Percentiles rank a stretch among this genome's conserved stretches.
Evolutionary conservation across 2,113 vertebrate species (phyloP).

Genomic region (Casuarius casuarius): DNA sequence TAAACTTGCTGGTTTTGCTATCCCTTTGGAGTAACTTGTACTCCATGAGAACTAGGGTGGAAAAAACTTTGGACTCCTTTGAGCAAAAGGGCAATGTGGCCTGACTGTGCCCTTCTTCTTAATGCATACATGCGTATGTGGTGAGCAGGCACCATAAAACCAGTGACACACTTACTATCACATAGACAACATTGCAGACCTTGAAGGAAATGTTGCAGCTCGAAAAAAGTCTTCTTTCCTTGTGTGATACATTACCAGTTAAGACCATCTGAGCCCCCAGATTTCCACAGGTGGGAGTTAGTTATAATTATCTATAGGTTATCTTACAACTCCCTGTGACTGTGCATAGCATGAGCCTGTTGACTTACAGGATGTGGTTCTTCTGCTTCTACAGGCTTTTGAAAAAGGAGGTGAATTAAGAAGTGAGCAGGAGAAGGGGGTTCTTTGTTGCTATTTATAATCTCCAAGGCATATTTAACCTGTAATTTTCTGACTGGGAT

Average conservation of each 20-base stretch:
- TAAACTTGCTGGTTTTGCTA: neutral
- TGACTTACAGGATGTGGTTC: neutral
- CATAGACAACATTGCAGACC: neutral
- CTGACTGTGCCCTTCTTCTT: neutral
- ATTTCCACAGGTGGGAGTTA: neutral
- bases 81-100: neutral
- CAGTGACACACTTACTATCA: fast-evolving
- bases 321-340: fast-evolving
- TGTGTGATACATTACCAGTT: neutral
- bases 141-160: neutral
- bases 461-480: neutral
- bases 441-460: neutral
- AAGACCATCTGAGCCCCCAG: neutral
- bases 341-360: neutral
- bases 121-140: fast-evolving
- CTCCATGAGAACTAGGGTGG: neutral
- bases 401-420: neutral
- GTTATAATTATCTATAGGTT: neutral
- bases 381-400: neutral
- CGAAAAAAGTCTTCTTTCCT: neutral
- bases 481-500: neutral
- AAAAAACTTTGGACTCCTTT: neutral
- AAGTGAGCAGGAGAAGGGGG: neutral
- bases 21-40: neutral
- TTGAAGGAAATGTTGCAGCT: neutral